Conservation (phyloP, 2,113 vertebrate genomes). For the Typhlomys cinereus region DNA sequence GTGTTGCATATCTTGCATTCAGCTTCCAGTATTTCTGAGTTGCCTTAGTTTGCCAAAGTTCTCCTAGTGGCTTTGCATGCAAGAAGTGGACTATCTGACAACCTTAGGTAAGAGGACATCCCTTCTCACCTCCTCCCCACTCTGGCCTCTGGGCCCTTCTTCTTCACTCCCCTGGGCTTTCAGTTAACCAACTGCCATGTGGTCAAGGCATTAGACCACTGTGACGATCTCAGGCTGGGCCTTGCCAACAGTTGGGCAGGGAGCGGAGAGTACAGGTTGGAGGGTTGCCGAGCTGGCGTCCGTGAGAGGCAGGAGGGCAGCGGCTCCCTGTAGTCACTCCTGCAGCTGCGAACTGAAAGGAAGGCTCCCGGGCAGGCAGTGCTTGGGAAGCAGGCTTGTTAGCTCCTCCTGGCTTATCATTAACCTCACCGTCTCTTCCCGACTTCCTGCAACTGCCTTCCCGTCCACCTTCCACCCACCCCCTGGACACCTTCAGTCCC, state of each 20-base stretch:
- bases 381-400: not conserved
- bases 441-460: not conserved
- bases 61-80: constrained; percentile 58
- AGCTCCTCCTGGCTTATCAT: not conserved
- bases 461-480: not conserved
- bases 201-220: not conserved
- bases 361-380: not conserved
- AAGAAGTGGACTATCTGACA: not conserved
- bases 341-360: not conserved
- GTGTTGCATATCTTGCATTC: constrained; percentile 68
- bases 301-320: not conserved
- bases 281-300: not conserved
- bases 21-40: constrained; percentile 60
- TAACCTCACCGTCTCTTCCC: not conserved
- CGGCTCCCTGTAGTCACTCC: not conserved
- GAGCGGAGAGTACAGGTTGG: no score
- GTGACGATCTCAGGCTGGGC: not conserved
- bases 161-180: not conserved
- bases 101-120: not conserved
- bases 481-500: not conserved
- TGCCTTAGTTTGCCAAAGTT: constrained; percentile 58
- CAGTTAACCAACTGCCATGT: not conserved
- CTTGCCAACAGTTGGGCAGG: not conserved
- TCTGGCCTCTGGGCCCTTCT: constrained; percentile 1
- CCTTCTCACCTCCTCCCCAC: not conserved